Conservation (phyloP, 2,888 invertebrate species). For the Bellardia pandia region DNA sequence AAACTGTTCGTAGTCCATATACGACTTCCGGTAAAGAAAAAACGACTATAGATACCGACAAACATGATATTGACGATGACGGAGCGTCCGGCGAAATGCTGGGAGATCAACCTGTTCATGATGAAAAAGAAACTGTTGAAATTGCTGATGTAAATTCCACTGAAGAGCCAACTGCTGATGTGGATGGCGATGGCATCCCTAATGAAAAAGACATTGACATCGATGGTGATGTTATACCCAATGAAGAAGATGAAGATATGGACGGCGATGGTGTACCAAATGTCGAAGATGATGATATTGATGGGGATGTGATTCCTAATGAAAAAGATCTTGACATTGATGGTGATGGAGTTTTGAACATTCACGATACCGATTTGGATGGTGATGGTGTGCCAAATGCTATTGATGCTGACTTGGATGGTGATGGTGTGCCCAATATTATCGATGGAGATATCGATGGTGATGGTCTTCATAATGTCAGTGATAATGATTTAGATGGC, state of each 20-base stretch:
- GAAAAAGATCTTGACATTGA: conserved; percentile 83
- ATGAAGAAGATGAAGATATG: conserved; percentile 80
- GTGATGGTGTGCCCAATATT: conserved; percentile 77
- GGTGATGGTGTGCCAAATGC: conserved; percentile 84
- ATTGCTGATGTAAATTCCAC: conserved; percentile 81
- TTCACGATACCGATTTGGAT: conserved; percentile 84
- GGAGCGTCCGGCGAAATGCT: conserved; percentile 75
- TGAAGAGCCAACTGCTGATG: conserved; percentile 79
- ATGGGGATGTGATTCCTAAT: conserved; percentile 80
- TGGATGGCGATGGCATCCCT: conserved; percentile 76
- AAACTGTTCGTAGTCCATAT: conserved; percentile 76
- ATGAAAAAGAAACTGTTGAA: conserved; percentile 80
- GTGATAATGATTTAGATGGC: conserved; percentile 80
- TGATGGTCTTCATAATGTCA: conserved; percentile 73
- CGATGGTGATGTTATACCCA: conserved; percentile 81
- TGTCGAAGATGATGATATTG: conserved; percentile 81
- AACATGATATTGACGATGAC: conserved; percentile 76
- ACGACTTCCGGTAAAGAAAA: conserved; percentile 79
- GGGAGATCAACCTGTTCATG: conserved; percentile 74
- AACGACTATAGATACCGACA: conserved; percentile 84
- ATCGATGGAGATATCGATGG: conserved; percentile 73
- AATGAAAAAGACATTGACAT: conserved; percentile 79
- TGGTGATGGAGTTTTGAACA: conserved; percentile 83
- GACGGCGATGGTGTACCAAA: conserved; percentile 81
- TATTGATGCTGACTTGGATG: conserved; percentile 79